Conservation (phyloP, 2,888 invertebrate genomes). For the Helobdella robusta region DNA sequence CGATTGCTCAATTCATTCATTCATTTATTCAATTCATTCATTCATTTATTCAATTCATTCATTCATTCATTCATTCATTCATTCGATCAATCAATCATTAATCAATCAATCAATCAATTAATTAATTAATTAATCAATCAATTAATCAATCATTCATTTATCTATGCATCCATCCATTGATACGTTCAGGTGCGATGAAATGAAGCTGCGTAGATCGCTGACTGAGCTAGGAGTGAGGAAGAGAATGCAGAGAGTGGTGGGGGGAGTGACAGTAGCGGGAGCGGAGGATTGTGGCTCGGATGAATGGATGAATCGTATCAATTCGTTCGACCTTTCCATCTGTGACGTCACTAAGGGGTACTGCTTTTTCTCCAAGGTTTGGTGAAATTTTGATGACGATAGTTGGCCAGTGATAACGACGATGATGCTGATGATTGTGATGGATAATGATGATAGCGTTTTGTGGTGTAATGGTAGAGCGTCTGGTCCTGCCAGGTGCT, state of each 20-base stretch:
- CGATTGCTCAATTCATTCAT: too few relatives aligned
- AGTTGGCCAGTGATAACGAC: too few relatives aligned
- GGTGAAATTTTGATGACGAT: too few relatives aligned
- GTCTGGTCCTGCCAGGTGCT: too few relatives aligned
- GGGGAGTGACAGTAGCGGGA: constrained; percentile 56
- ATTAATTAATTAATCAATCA: too few relatives aligned
- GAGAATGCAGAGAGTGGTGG: constrained; percentile 53
- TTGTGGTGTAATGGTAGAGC: too few relatives aligned
- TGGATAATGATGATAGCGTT: too few relatives aligned
- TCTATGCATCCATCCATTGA: not conserved
- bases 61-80: not conserved
- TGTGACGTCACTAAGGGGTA: constrained; percentile 75
- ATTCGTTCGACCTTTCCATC: constrained; percentile 64
- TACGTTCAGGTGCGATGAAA: not conserved
- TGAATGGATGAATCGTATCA: constrained; percentile 51
- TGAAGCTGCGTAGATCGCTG: constrained; percentile 12
- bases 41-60: too few relatives aligned
- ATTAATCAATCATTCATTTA: not conserved
- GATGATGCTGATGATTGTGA: too few relatives aligned
- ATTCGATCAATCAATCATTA: too few relatives aligned
- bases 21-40: too few relatives aligned
- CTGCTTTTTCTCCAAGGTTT: constrained; percentile 74
- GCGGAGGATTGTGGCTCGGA: constrained; percentile 59
- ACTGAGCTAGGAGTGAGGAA: constrained; percentile 4
- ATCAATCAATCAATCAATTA: too few relatives aligned